Base-by-base conservation (phyloP, 2,113 vertebrate species). In the Crotalus helleri region DNA sequence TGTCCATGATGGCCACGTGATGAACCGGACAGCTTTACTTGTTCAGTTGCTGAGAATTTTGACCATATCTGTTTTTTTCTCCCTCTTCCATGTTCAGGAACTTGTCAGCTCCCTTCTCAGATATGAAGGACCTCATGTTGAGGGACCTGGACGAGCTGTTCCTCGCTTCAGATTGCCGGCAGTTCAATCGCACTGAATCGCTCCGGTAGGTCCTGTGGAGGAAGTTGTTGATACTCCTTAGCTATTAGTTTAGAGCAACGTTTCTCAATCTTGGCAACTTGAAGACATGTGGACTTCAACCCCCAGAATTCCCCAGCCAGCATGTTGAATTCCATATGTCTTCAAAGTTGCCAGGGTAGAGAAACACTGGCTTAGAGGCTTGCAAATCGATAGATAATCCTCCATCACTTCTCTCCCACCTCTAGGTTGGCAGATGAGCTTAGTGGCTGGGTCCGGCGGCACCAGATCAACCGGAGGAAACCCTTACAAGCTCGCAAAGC, bases 131-230 rank as follows among this genome's bases (percentile, higher is more conserved):
- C 54, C 95, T 99, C 87, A 97, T 99, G 12, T 98, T 99, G 53
- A 97, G 98, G 93, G 98, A 98, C 96, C 97, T 99, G 33, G 98
- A 99, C 91, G 98, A 98, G 11, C 98, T 98, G 94, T 99, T 99
- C 96, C 97, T 97, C 11, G 97, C 98, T 57, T 98, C 98, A 0
- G 98, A 98, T 95, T 99, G 99, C 93, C 96, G 98, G 15, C 98
- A 98, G 96, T 98, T 99, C 95, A 99, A 99, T 95, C 98, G 98
- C 90, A 99, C 99, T 0, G 98, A 99, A 97, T 99, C 99, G 0
- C 98, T 99, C 92, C 97, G 99, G 99, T 99, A 23, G 39, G 46
- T 86, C 21, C 49, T 7, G n/a, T 2, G 12, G 13, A 74, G 57
- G 91, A 46, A 2, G 17, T 81, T 0, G 6, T 44, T 9, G 33